Conservation (phyloP, 2,113 vertebrate species). For the Martes martes region DNA sequence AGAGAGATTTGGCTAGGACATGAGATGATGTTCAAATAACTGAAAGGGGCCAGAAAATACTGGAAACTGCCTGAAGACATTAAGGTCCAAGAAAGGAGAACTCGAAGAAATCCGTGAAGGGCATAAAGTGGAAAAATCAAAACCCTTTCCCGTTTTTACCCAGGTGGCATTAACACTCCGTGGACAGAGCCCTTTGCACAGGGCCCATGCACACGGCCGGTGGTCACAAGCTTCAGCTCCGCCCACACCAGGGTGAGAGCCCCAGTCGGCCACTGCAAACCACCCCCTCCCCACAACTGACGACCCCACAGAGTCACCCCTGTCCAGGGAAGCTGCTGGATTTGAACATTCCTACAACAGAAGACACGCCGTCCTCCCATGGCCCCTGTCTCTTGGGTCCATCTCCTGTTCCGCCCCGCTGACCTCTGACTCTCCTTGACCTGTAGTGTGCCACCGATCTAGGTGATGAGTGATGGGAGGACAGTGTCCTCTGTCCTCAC, state of each 20-base stretch:
- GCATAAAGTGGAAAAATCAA: not conserved
- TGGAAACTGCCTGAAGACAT: not conserved
- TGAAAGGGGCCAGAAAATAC: not conserved
- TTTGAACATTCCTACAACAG: not conserved
- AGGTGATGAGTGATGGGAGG: not conserved
- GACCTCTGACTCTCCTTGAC: not conserved
- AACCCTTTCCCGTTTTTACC: not conserved
- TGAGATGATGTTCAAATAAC: not conserved
- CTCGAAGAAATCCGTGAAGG: not conserved
- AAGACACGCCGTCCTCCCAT: not conserved
- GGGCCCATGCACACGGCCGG: not conserved
- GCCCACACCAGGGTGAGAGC: not conserved
- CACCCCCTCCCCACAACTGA: not conserved
- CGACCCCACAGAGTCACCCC: not conserved
- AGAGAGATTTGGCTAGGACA: not conserved
- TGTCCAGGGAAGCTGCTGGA: not conserved
- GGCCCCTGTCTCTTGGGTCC: not conserved
- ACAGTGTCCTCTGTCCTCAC: not conserved
- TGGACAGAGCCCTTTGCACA: not conserved
- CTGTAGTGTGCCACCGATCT: not conserved
- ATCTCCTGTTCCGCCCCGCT: not conserved
- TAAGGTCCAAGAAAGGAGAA: not conserved
- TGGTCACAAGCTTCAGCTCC: not conserved
- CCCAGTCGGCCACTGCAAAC: too few species aligned
- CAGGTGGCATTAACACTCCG: fast-evolving